Percentiles rank a stretch among this genome's conserved stretches.
These are phyloP conservation scores for Epinephelus moara DNA, from an alignment of 2,113 vertebrate species.

Conservation along the genomic window DNA sequence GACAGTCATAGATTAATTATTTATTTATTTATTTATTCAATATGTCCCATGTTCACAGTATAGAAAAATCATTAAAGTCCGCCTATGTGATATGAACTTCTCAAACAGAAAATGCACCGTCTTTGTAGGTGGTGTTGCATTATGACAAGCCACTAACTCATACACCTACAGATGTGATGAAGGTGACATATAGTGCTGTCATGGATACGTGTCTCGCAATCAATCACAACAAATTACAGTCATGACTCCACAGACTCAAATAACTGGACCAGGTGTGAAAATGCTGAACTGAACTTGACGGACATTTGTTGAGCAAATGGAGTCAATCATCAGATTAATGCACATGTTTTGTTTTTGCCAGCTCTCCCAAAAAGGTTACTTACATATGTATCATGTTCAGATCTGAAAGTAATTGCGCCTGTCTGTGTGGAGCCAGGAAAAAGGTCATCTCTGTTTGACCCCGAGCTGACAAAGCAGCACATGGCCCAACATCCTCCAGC, in stretches of 20 bases:
- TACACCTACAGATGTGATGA: neutral
- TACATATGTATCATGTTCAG: conserved; percentile 25
- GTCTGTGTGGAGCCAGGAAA: neutral
- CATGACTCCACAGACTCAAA: neutral
- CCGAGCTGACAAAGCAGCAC: conserved; percentile 26
- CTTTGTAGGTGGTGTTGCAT: neutral
- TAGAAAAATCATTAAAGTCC: neutral
- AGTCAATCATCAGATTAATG: conserved; percentile 28
- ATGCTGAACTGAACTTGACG: neutral
- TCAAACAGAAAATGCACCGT: neutral
- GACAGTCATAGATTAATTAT: neutral
- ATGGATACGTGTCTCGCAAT: neutral
- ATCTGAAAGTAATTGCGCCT: conserved; percentile 7
- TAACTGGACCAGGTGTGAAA: neutral
- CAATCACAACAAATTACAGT: neutral
- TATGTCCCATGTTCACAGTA: too few species aligned
- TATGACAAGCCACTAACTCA: conserved; percentile 3
- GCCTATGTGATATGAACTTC: neutral
- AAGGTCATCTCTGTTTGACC: conserved; percentile 42
- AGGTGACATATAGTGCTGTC: conserved; percentile 5
- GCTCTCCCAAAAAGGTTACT: conserved; percentile 23
- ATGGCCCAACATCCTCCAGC: neutral
- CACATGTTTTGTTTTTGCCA: conserved; percentile 6
- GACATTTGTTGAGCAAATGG: neutral
- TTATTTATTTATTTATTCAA: neutral